phyloP scores from a whole-genome alignment of 1,140 invertebrate genomes.

The Drosophila jambulina region DNA sequence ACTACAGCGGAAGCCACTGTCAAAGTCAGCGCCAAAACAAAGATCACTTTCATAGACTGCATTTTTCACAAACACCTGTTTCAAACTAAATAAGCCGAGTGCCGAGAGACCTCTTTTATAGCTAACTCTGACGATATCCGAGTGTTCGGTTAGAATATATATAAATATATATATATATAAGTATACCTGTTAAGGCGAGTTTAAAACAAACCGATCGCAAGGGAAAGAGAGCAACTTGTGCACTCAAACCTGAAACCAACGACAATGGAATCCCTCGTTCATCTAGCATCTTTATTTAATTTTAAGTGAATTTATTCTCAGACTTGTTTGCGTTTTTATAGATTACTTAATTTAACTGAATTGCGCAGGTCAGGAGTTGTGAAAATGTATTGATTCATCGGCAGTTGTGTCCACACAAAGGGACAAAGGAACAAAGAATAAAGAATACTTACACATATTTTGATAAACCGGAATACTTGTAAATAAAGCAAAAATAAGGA shows the following conservation, averaged over 20 bases:
- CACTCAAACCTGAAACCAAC: conserved; percentile 3
- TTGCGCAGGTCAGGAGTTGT: conserved; percentile 13
- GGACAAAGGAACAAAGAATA: not conserved
- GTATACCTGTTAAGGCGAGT: not conserved
- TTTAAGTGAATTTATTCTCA: not conserved
- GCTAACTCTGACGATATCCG: not conserved
- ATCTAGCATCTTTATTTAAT: not conserved
- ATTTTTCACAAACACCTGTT: conserved; percentile 3
- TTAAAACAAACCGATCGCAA: not conserved
- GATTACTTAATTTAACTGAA: not conserved
- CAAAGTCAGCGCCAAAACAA: not conserved
- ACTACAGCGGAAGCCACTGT: not conserved
- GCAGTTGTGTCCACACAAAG: not conserved
- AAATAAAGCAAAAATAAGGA: not conserved
- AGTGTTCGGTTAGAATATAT: not conserved
- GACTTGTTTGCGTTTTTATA: not conserved
- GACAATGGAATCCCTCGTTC: not conserved
- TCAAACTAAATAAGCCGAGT: conserved; percentile 2
- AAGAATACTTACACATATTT: not conserved
- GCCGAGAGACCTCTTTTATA: not conserved
- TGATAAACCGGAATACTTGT: not conserved
- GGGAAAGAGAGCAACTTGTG: conserved; percentile 1
- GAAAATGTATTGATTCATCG: not conserved
- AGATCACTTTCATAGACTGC: conserved; percentile 13
- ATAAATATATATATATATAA: not conserved